Evolutionary conservation across 2,113 vertebrate species (phyloP).

Genomic region (Lampris incognitus): DNA sequence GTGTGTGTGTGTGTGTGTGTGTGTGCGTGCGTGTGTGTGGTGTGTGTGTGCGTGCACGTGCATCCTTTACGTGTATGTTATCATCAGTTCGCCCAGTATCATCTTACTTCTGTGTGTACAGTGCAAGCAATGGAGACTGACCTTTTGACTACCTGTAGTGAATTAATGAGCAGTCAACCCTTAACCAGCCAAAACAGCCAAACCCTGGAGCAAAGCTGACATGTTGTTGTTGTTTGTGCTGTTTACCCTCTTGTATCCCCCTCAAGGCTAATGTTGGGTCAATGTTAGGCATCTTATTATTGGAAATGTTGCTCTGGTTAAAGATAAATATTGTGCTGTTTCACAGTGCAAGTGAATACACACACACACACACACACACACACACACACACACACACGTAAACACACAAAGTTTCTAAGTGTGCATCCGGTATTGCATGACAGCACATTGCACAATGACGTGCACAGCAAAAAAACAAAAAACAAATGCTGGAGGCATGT

Average conservation of each 20-base stretch:
- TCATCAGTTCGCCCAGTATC: too few species aligned
- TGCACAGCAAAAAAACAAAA: too few species aligned
- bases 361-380: neutral
- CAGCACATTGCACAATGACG: too few species aligned
- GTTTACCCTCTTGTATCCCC: constrained; percentile 24
- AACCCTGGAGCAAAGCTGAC: constrained; percentile 24
- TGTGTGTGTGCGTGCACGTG: neutral
- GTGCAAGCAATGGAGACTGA: too few species aligned
- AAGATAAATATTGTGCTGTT: neutral
- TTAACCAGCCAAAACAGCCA: neutral
- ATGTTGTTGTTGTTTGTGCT: constrained; percentile 19
- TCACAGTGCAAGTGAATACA: neutral
- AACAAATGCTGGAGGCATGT: too few species aligned
- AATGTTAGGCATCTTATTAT: neutral
- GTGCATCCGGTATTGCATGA: too few species aligned
- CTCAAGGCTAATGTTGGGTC: neutral
- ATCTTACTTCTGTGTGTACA: too few species aligned
- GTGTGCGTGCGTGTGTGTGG: too few species aligned
- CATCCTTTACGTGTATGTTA: too few species aligned
- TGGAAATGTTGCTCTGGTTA: neutral
- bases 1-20: neutral
- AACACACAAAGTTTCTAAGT: neutral
- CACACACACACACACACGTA: neutral
- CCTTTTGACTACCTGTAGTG: neutral
- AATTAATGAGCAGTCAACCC: constrained; percentile 27